A percentile compares a stretch with the other conserved stretches of the same genome.
phyloP scores from a whole-genome alignment of 1,140 invertebrate genomes.

The Steinernema khuongi region DNA sequence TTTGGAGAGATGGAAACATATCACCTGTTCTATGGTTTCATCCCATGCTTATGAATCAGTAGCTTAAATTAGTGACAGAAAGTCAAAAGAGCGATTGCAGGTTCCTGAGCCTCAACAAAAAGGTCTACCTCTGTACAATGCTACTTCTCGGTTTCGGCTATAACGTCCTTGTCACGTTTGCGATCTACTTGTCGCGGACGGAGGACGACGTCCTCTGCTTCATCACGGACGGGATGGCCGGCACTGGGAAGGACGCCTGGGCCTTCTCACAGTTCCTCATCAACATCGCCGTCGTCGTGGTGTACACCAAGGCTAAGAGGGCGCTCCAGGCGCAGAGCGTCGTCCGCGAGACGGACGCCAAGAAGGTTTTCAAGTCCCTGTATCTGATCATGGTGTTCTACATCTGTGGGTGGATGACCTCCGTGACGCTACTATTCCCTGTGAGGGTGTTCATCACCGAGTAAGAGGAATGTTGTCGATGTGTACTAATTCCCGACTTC shows the following conservation, averaged over 20 bases:
- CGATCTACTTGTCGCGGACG: neutral
- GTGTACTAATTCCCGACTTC: neutral
- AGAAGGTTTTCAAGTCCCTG: neutral
- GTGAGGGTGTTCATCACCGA: neutral
- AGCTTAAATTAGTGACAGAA: too few relatives aligned
- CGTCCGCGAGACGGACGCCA: neutral
- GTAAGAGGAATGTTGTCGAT: neutral
- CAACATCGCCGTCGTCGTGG: neutral
- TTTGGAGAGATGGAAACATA: too few relatives aligned
- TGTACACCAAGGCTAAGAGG: neutral
- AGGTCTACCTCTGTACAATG: neutral
- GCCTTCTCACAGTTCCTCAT: neutral
- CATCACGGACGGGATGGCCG: neutral
- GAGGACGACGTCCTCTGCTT: neutral
- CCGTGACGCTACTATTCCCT: neutral
- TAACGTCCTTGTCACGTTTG: neutral
- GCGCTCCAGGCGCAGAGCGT: neutral
- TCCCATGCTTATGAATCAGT: too few relatives aligned
- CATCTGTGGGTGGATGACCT: neutral
- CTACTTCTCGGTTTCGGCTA: neutral
- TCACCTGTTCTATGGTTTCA: too few relatives aligned
- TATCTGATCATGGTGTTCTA: neutral
- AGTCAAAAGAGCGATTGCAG: too few relatives aligned
- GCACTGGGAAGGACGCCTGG: neutral
- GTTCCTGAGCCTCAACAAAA: neutral